Evolutionary conservation across 1,140 invertebrate genomes (phyloP).

Genomic region (Zaprionus capensis): DNA sequence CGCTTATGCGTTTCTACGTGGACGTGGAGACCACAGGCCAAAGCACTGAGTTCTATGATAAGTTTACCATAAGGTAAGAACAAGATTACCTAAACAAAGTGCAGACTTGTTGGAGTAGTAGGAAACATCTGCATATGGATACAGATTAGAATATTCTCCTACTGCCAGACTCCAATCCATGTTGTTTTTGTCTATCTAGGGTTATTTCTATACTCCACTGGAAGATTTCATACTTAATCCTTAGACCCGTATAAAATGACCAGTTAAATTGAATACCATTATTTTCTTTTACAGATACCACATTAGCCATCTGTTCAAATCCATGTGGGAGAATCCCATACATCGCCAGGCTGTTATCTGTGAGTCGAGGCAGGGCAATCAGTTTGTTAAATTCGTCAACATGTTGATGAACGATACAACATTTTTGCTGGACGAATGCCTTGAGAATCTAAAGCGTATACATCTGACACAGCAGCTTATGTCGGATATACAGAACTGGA

Average conservation of each 20-base stretch:
- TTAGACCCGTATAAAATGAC: too few relatives aligned
- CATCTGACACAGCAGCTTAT: slow-evolving; percentile 95
- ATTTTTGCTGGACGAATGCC: slow-evolving; percentile 97
- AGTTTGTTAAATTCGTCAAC: slow-evolving; percentile 99
- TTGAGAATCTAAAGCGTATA: slow-evolving; percentile 97
- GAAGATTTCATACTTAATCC: too few relatives aligned
- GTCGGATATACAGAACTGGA: slow-evolving; percentile 89
- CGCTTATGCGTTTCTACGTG: slow-evolving; percentile 99
- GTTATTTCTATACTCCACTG: too few relatives aligned
- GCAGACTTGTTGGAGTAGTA: too few relatives aligned
- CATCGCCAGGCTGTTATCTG: slow-evolving; percentile 90
- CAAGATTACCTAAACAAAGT: too few relatives aligned
- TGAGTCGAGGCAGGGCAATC: slow-evolving; percentile 93
- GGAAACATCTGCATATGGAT: too few relatives aligned
- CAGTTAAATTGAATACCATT: not conserved
- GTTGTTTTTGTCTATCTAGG: too few relatives aligned
- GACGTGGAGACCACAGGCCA: slow-evolving; percentile 99
- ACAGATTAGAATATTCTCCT: too few relatives aligned
- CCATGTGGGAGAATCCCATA: slow-evolving; percentile 90
- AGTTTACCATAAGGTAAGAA: slow-evolving; percentile 95
- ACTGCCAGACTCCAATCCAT: too few relatives aligned
- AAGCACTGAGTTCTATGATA: slow-evolving; percentile 99
- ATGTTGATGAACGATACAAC: slow-evolving; percentile 99
- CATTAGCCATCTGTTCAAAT: slow-evolving; percentile 97
- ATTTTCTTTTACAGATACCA: slow-evolving; percentile 88